phyloP scores from a whole-genome alignment of 2,797 vertebrate genomes.

The Typhlichthys eigenmanni region DNA sequence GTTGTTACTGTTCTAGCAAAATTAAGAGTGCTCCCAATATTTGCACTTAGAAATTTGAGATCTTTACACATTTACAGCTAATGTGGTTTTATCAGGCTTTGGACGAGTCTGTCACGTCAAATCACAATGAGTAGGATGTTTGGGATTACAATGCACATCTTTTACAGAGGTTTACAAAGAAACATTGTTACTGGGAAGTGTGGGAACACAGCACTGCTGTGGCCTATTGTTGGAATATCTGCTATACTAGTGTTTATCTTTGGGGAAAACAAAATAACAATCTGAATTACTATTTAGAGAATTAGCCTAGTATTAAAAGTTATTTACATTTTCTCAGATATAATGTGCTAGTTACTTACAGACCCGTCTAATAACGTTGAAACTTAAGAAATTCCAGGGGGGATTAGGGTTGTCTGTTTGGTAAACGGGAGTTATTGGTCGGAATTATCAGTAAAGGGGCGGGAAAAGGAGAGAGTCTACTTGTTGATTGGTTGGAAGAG shows the following conservation, averaged over 20 bases:
- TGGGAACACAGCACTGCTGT: no score
- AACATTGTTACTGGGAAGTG: conserved; percentile 20
- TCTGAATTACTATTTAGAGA: no score
- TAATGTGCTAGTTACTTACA: background rate
- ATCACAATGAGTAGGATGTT: conserved; percentile 11
- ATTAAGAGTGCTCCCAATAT: no score
- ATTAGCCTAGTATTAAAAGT: background rate
- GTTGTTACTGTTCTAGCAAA: no score
- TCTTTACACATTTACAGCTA: no score
- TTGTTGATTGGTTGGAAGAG: conserved; percentile 57
- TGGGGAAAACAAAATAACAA: no score
- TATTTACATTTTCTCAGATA: background rate
- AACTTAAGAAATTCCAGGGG: conserved; percentile 15
- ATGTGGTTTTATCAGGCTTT: no score
- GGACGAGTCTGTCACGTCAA: background rate
- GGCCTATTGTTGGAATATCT: no score
- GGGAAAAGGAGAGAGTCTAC: background rate
- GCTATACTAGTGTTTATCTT: no score
- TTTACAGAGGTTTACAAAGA: conserved; percentile 43
- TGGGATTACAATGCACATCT: conserved; percentile 46
- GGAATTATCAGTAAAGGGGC: fast-evolving
- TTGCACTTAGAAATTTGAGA: no score
- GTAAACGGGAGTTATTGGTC: conserved; percentile 41
- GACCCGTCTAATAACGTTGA: background rate
- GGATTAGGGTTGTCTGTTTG: conserved; percentile 10